Conservation (phyloP, 1,140 invertebrate genomes). For the Drosophila kepulauana region DNA sequence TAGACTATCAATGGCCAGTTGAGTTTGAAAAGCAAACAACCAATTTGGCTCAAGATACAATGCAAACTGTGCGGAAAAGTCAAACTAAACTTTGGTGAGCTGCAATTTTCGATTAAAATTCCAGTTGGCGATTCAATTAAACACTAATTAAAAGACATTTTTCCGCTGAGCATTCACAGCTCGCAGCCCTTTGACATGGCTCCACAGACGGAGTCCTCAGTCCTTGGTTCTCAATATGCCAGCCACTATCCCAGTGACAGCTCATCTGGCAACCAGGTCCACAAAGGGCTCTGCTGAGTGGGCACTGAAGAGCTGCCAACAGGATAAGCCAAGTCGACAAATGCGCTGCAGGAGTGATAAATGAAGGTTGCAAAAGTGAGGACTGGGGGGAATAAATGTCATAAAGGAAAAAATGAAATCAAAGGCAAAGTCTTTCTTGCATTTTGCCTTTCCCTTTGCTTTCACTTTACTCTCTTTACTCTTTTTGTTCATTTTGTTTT, state of each 20-base stretch:
- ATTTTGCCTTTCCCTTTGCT: conserved; percentile 14
- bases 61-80: conserved; percentile 76
- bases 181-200: conserved; percentile 54
- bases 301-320: conserved; percentile 37
- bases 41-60: conserved; percentile 69
- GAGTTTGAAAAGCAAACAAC: conserved; percentile 63
- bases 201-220: background rate
- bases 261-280: conserved; percentile 22
- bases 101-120: conserved; percentile 82
- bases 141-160: conserved; percentile 81
- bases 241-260: conserved; percentile 30
- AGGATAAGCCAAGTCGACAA: conserved; percentile 73
- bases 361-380: conserved; percentile 44
- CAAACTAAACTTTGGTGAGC: conserved; percentile 52
- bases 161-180: conserved; percentile 53
- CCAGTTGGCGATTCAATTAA: conserved; percentile 81
- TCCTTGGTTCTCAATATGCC: conserved; percentile 16
- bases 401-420: conserved; percentile 41
- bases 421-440: conserved; percentile 58
- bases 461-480: background rate
- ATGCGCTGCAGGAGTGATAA: conserved; percentile 68
- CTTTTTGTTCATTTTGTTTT: background rate
- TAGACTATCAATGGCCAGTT: conserved; percentile 52
- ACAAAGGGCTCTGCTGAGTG: conserved; percentile 38
- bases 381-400: conserved; percentile 55